Percentiles rank a stretch among this genome's conserved stretches.
These are phyloP conservation scores for Drymonia ruficornis DNA, from an alignment of 2,888 invertebrate species.

Conservation along the genomic window DNA sequence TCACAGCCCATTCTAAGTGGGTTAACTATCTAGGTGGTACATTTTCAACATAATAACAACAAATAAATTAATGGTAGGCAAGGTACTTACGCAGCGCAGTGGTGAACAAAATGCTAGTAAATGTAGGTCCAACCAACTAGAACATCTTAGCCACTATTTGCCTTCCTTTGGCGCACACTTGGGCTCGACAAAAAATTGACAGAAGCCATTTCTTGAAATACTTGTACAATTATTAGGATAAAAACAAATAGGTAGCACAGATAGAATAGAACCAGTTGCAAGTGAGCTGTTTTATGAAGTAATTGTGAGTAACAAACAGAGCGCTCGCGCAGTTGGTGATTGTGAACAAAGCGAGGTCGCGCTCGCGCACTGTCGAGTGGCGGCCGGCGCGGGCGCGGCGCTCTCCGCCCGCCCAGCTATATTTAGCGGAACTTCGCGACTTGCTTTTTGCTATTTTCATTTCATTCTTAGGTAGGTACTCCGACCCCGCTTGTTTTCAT, in stretches of 20 bases:
- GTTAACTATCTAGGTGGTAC: slow-evolving; percentile 12
- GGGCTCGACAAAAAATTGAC: slow-evolving; percentile 2
- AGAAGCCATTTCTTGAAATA: background rate
- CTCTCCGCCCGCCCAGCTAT: slow-evolving; percentile 71
- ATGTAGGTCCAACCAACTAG: slow-evolving; percentile 44
- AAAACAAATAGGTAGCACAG: background rate
- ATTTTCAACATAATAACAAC: slow-evolving; percentile 8
- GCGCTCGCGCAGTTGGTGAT: slow-evolving; percentile 27
- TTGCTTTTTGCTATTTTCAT: slow-evolving; percentile 82
- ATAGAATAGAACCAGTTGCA: slow-evolving; percentile 8
- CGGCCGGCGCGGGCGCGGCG: slow-evolving; percentile 43
- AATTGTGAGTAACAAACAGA: slow-evolving; percentile 34
- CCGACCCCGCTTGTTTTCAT: slow-evolving; percentile 61
- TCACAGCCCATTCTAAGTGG: slow-evolving; percentile 4
- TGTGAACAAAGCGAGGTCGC: slow-evolving; percentile 68
- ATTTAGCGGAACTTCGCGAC: slow-evolving; percentile 82
- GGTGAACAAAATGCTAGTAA: slow-evolving; percentile 51
- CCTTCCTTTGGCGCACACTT: slow-evolving; percentile 24
- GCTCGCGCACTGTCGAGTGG: slow-evolving; percentile 45
- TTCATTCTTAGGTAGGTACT: slow-evolving; percentile 66
- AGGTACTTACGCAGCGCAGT: slow-evolving; percentile 63
- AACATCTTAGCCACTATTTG: slow-evolving; percentile 56
- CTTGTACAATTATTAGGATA: background rate
- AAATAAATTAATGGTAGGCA: slow-evolving; percentile 19
- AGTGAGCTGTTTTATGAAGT: slow-evolving; percentile 16